Evolutionary conservation across 2,888 invertebrate genomes (phyloP), one percentile per base, ranked within the genome.

Genomic region (Drosophila neutralis): DNA sequence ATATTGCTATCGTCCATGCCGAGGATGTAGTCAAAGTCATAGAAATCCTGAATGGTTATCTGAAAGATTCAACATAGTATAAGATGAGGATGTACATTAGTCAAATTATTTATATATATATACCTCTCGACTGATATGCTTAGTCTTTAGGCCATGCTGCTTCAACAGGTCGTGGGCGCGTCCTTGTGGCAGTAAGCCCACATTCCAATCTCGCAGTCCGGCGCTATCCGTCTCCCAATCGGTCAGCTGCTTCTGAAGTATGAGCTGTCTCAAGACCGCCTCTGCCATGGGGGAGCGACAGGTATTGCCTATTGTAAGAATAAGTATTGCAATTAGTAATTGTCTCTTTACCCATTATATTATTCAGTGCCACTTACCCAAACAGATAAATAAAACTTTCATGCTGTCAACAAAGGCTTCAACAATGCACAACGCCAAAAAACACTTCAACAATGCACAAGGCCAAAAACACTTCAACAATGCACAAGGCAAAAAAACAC

Each of bases 241-340:
- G 4, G 42, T 1, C 0, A 91, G 73, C 21, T 86, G 65, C 70
- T 95, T 94, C 38, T 86, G 79, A 0, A 51, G 13, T 4, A 91
- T 68, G 13, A 91, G 56, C 67, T 90, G 53, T 57, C 94, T 93
- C 91, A 98, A 97, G 1, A 98, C 96, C 13, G 97, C 98, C 92
- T 98, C 98, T 15, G 98, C 98, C 92, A 98, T 98, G 1, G 98
- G 98, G 5, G 98, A 98, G 5, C 98, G 95, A 92, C 98, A 98
- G 78, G 98, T 98, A 91, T 98, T 98, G 11, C 98, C 98, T 97
- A 40, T 24, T 15, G 15, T 24, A 7, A 40, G 1, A 13, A 1
- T 5, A 36, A 18, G 10, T 13, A 29, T 13, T 35, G 8, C n/a
- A 36, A 18, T 61, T 54, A 29, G 13, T 40, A 33, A 36, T 13